phyloP scores from a whole-genome alignment of 2,888 invertebrate species.

The Lithodes maja region DNA sequence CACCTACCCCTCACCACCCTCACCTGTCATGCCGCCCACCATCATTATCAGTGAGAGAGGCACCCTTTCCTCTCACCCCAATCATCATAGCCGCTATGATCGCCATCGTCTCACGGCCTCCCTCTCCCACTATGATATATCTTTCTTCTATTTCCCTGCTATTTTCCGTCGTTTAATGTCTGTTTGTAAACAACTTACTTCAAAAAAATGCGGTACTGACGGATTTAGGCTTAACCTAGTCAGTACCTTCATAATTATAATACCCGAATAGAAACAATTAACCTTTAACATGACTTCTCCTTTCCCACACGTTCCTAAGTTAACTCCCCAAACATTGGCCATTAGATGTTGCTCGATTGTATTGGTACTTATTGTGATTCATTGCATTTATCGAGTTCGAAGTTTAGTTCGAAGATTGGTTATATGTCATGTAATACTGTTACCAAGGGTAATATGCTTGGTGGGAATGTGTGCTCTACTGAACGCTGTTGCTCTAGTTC shows the following conservation, averaged over 20 bases:
- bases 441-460: too few relatives aligned
- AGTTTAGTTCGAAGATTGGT: too few relatives aligned
- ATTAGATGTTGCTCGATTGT: too few relatives aligned
- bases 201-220: too few relatives aligned
- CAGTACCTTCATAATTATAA: neutral
- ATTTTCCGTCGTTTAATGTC: neutral
- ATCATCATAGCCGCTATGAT: neutral
- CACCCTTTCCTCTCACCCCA: neutral
- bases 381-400: too few relatives aligned
- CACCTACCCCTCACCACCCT: neutral
- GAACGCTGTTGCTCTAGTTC: too few relatives aligned
- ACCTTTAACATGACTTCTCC: neutral
- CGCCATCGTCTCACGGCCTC: neutral
- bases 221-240: neutral
- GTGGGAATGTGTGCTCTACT: too few relatives aligned
- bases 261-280: neutral
- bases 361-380: too few relatives aligned
- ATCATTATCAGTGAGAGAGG: neutral
- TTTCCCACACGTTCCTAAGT: neutral
- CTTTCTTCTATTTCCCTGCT: neutral
- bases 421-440: too few relatives aligned
- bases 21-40: neutral
- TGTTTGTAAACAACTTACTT: too few relatives aligned
- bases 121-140: neutral
- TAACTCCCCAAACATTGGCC: too few relatives aligned